Evolutionary conservation across 2,888 invertebrate genomes (phyloP), one percentile per base, ranked within the genome.

Genomic region (Anagyrus pseudococci): DNA sequence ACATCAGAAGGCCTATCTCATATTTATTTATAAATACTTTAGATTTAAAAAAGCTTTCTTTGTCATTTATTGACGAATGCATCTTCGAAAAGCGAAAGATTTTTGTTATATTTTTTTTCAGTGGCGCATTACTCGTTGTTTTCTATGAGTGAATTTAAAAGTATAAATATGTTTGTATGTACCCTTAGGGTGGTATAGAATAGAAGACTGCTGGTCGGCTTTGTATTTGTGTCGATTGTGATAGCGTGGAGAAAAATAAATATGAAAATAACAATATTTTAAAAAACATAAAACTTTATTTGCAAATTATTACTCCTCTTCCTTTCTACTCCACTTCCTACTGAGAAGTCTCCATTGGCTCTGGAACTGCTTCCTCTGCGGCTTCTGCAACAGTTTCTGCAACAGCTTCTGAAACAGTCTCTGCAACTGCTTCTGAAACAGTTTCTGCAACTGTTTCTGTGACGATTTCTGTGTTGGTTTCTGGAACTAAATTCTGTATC

Each of bases 401-500:
- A 7, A 7, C 26, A 4, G 15, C 26, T 4, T 37, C 20, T 22
- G n/a, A 15, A 23, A 25, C 17, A 13, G 43, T 44, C 25, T 43
- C 22, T 26, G 41, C 17, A 19, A 43, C 25, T 3, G 2, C 4
- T 8, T 43, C 20, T 43, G n/a, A n/a, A 46, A 8, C 19, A 2
- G 15, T n/a, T 43, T 47, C 17, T 25, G 33, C 43, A 7, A 7
- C 26, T 6, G 15, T 20, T 4, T 37, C 20, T 22, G n/a, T n/a
- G 19, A 25, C 17, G 13, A 44, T 44, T 17, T 43, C 22, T 26
- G 41, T 13, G 13, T 43, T n/a, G 25, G 73, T 71, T 53, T 79
- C 78, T 4, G 77, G 74, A 0, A 77, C 61, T 49, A 77, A 69
- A 72, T 79, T 77, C 67, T 74, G 43, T 59, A 78, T 78, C 1